Evolutionary conservation across 2,888 invertebrate genomes (phyloP).

Genomic region (Xestia xanthographa): DNA sequence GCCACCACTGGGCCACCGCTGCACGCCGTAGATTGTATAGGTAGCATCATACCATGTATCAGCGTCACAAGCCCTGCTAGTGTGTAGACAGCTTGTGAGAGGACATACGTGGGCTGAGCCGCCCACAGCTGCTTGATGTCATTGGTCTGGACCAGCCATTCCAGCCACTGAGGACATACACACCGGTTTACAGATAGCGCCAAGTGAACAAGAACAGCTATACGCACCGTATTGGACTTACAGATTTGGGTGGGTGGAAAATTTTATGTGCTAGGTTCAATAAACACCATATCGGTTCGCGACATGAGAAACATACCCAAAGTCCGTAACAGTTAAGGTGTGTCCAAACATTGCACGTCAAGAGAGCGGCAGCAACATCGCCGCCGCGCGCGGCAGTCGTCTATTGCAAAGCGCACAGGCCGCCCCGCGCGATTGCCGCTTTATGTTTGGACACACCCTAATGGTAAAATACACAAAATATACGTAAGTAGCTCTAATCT

Average conservation of each 20-base stretch:
- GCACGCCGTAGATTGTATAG: slow-evolving; percentile 47
- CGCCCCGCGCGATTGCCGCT: too few species aligned
- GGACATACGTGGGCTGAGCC: slow-evolving; percentile 92
- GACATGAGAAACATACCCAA: background rate
- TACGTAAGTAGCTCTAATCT: too few species aligned
- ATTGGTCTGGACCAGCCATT: slow-evolving; percentile 91
- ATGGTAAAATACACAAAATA: too few species aligned
- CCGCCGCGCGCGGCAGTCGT: too few species aligned
- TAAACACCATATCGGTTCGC: background rate
- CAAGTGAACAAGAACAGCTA: slow-evolving; percentile 1
- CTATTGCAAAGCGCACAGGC: too few species aligned
- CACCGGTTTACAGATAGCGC: slow-evolving; percentile 28
- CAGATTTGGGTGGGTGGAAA: background rate
- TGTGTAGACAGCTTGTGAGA: slow-evolving; percentile 91
- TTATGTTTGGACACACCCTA: too few species aligned
- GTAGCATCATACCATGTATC: slow-evolving; percentile 92
- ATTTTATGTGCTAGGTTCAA: background rate
- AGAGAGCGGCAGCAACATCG: too few species aligned
- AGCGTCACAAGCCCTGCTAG: slow-evolving; percentile 92
- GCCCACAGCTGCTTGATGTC: slow-evolving; percentile 90
- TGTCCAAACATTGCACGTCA: too few species aligned
- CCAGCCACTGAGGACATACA: slow-evolving; percentile 84
- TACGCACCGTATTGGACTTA: background rate
- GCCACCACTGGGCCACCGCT: too few species aligned
- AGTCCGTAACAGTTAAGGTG: background rate